Base-by-base conservation (phyloP, 2,888 invertebrate genomes). In the Leptinotarsa peninsularis region DNA sequence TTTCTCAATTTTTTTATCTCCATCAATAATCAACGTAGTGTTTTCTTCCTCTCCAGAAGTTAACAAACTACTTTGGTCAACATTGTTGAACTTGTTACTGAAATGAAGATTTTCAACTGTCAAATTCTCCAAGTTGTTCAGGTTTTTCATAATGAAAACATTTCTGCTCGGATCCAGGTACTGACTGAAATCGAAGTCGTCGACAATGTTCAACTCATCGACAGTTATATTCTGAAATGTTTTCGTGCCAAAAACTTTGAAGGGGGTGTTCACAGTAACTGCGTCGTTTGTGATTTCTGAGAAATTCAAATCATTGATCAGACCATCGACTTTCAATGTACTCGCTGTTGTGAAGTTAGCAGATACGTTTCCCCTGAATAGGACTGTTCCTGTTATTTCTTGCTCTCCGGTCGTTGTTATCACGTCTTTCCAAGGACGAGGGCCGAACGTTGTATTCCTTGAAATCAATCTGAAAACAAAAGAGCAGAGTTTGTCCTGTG, bases 31-130 rank as follows among this genome's bases (percentile, higher is more conserved):
- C 79, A 89, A 88, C 23, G 85, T 84, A 0, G 84, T 85, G 56
- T 80, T 82, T 27, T 82, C 85, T 68, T 88, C 84, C 2, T 89
- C 79, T 89, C 89, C 89, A 76, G 85, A 85, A 13, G 82, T 80
- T 3, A 89, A 88, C 80, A 91, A 90, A 23, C 88, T 83, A 0
- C 82, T 73, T 1, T 85, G 84, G 0, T 83, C 79, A 54, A 91
- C 86, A 21, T 87, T 88, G 80, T 91, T 90, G 4, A 90, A 83
- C 21, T 83, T 43, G 15, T 66, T n/a, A 15, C 60, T 17, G 17
- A 66, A 58, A 18, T 60, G 27, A 4, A 74, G 13, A 43, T 52
- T 68, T 23, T 72, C 63, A 3, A 73, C 18, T 0, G 43, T 33
- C 43, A 76, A 54, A 67, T 73, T 73, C 2, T 66, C 54, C 43